Conservation (phyloP, 2,113 vertebrate genomes). For the Urocynchramus pylzowi region DNA sequence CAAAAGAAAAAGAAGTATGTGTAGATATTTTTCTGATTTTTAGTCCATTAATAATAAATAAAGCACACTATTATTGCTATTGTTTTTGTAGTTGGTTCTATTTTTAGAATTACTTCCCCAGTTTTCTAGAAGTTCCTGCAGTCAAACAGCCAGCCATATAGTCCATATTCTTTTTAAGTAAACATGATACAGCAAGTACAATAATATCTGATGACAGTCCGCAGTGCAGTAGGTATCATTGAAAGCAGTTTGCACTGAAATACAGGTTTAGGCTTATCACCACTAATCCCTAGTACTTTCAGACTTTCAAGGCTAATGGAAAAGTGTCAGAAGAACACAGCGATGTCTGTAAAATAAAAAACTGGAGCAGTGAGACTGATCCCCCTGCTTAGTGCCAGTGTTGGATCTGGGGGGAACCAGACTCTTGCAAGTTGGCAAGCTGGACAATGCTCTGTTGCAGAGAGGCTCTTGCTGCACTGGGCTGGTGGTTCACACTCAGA, state of each 20-base stretch:
- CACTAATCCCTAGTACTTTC: rapidly evolving
- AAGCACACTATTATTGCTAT: rapidly evolving
- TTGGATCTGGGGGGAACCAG: neutral
- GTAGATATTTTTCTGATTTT: neutral
- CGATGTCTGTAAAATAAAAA: neutral
- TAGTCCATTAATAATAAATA: neutral
- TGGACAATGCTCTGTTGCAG: rapidly evolving
- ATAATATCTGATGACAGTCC: neutral
- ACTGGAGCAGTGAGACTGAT: neutral
- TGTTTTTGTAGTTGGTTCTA: neutral
- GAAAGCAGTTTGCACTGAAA: neutral
- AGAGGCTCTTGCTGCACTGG: neutral
- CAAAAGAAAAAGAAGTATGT: neutral
- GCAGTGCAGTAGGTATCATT: neutral
- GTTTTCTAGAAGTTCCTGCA: neutral
- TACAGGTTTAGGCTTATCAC: neutral
- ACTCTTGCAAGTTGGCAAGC: neutral
- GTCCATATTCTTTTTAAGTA: neutral
- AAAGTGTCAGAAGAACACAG: neutral
- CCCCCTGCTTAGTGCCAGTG: rapidly evolving
- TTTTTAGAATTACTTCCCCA: neutral
- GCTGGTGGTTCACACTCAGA: neutral
- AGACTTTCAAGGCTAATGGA: neutral
- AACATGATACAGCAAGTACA: neutral
- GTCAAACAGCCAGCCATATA: neutral